A percentile compares a stretch with the other conserved stretches of the same genome.
Conservation (phyloP, 2,888 invertebrate genomes). For the Hypsopygia costalis region DNA sequence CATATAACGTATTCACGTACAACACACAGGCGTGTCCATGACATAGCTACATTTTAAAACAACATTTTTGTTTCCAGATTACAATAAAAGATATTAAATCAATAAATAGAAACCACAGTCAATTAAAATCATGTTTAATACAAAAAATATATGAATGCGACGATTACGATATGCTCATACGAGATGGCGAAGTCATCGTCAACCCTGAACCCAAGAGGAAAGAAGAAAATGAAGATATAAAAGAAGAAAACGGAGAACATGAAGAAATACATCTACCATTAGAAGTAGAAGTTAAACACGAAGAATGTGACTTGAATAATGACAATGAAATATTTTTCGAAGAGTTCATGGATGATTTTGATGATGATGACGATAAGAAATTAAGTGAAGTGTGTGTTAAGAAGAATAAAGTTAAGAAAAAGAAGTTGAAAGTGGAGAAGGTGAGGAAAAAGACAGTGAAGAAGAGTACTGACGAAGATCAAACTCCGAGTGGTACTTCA, state of each 20-base stretch:
- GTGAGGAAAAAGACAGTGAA: constrained; percentile 23
- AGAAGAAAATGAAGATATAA: constrained; percentile 7
- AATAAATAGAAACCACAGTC: constrained; percentile 33
- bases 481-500: constrained; percentile 26
- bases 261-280: background rate
- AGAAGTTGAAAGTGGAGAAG: constrained; percentile 28
- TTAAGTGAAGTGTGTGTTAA: constrained; percentile 44
- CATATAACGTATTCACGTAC: too few species aligned
- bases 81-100: constrained; percentile 47
- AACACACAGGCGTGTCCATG: too few species aligned
- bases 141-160: constrained; percentile 35
- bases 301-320: background rate
- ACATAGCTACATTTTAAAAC: too few species aligned
- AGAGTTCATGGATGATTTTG: constrained; percentile 41
- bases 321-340: constrained; percentile 48
- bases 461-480: constrained; percentile 25
- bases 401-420: constrained; percentile 27
- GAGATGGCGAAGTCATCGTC: constrained; percentile 26
- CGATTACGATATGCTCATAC: constrained; percentile 33
- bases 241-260: constrained; percentile 8
- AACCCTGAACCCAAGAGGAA: constrained; percentile 22
- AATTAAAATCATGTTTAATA: constrained; percentile 33
- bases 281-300: constrained; percentile 13
- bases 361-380: constrained; percentile 48
- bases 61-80: too few species aligned